Percentiles rank a stretch among this genome's conserved stretches.
Conservation (phyloP, 2,113 vertebrate species). For the Syngnathus typhle region DNA sequence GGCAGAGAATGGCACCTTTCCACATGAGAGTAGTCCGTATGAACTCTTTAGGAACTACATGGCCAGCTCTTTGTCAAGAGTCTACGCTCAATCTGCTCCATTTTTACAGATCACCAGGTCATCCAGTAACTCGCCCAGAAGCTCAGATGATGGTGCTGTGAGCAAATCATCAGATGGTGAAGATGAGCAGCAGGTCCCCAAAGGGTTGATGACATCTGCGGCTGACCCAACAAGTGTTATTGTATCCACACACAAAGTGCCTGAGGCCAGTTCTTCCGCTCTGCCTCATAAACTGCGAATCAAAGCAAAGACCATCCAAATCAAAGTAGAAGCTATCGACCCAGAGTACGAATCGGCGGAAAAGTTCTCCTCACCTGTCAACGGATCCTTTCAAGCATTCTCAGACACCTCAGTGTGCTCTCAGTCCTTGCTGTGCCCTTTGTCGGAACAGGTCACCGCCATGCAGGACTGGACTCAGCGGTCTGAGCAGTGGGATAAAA, state of each 20-base stretch:
- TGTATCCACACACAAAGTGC: slow-evolving; percentile 81
- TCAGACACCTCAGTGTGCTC: slow-evolving; percentile 64
- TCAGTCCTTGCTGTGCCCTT: slow-evolving; percentile 75
- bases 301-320: slow-evolving; percentile 86
- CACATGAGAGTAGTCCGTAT: slow-evolving; percentile 73
- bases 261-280: slow-evolving; percentile 80
- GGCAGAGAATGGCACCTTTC: slow-evolving; percentile 68
- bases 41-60: slow-evolving; percentile 79
- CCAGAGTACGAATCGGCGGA: slow-evolving; percentile 78
- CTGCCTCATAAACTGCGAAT: slow-evolving; percentile 94
- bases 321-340: slow-evolving; percentile 87
- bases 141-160: slow-evolving; percentile 80
- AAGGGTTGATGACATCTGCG: slow-evolving; percentile 75
- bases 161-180: slow-evolving; percentile 91
- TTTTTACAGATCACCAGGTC: slow-evolving; percentile 80
- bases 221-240: slow-evolving; percentile 77
- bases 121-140: slow-evolving; percentile 86
- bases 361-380: slow-evolving; percentile 72
- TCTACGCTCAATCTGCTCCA: slow-evolving; percentile 77
- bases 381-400: slow-evolving; percentile 67
- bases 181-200: slow-evolving; percentile 94
- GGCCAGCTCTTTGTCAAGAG: slow-evolving; percentile 66
- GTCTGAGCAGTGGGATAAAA: slow-evolving; percentile 80
- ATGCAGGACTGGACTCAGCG: slow-evolving; percentile 86
- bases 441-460: slow-evolving; percentile 83